Evolutionary conservation across 2,888 invertebrate genomes (phyloP).

Genomic region (Cetonia aurata): DNA sequence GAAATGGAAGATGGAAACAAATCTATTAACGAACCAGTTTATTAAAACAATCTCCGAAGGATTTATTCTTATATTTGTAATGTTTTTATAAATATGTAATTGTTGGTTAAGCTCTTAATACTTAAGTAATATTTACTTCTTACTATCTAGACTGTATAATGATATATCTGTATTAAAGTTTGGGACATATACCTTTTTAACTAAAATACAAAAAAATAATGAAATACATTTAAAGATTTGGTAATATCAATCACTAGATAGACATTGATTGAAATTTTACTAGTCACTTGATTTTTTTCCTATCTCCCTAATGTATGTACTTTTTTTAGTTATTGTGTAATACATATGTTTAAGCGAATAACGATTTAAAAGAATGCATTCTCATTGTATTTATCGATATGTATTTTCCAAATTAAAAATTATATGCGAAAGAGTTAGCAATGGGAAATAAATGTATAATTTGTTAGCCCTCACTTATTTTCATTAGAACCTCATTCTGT

Average conservation of each 20-base stretch:
- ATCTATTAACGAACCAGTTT: slow-evolving; percentile 47
- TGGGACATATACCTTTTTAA: slow-evolving; percentile 55
- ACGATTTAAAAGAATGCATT: slow-evolving; percentile 8
- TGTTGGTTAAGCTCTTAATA: slow-evolving; percentile 51
- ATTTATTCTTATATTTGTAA: slow-evolving; percentile 49
- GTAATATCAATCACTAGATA: slow-evolving; percentile 59
- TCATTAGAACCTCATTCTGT: slow-evolving; percentile 8
- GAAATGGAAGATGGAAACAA: slow-evolving; percentile 32
- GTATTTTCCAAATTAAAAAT: slow-evolving; percentile 14
- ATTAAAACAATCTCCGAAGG: slow-evolving; percentile 48
- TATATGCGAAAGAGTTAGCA: slow-evolving; percentile 7
- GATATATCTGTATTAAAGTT: slow-evolving; percentile 59
- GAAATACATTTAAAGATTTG: slow-evolving; percentile 61
- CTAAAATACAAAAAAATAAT: slow-evolving; percentile 31
- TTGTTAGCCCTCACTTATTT: slow-evolving; percentile 15
- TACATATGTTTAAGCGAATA: slow-evolving; percentile 10
- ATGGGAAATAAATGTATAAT: slow-evolving; percentile 20
- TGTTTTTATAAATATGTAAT: slow-evolving; percentile 48
- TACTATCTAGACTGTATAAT: slow-evolving; percentile 43
- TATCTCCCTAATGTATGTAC: slow-evolving; percentile 53
- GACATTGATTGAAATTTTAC: slow-evolving; percentile 51
- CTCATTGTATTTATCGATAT: slow-evolving; percentile 10
- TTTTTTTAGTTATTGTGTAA: slow-evolving; percentile 9
- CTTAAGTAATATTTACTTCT: slow-evolving; percentile 47
- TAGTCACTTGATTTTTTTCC: slow-evolving; percentile 57